Base-by-base conservation (phyloP, 2,888 invertebrate species). In the Scaptodrosophila latifasciaeformis region DNA sequence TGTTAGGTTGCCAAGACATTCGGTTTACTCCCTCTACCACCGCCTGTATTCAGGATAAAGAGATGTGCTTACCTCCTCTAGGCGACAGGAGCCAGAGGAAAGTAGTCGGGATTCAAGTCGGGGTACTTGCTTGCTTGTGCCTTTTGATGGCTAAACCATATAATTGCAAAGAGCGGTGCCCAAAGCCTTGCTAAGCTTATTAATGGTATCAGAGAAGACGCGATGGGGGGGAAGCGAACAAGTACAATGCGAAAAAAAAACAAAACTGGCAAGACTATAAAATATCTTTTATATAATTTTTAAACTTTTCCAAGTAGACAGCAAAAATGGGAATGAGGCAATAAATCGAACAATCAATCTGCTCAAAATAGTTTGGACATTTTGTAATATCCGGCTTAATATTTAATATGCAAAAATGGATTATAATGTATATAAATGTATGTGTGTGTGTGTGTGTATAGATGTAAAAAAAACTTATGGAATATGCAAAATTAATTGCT, bases 311-410 rank as follows among this genome's bases (percentile, higher is more conserved):
- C 24, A 60, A 50, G 54, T 42, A 39, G 46, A 30, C 39, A 48
- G 37, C 34, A 19, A 48, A 27, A 17, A 39, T 48, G 17, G 10
- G 6, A 7, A 13, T 37, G 13, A 37, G 12, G 13, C 35, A 3
- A 15, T 10, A 37, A 40, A 19, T n/a, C 40, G 21, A 12, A n/a
- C 40, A 21, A 37, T 18, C 40, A 40, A 40, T 40, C 40, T n/a
- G 17, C 3, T 19, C n/a, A 10, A 18, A 21, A 50, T 62, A 67
- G 54, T 55, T 39, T 18, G 40, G 62, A 47, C 62, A 60, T 74
- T 66, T 71, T 59, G 66, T 71, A 74, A 74, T 74, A 79, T 74
- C 72, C 72, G 72, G 72, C 66, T 76, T 72, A 69, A 72, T 63
- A 72, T 79, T 59, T 69, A 68, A 72, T 72, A 72, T 79, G 53